These are phyloP conservation scores for Phalera bucephala DNA, from an alignment of 2,888 invertebrate species.

Conservation along the genomic window DNA sequence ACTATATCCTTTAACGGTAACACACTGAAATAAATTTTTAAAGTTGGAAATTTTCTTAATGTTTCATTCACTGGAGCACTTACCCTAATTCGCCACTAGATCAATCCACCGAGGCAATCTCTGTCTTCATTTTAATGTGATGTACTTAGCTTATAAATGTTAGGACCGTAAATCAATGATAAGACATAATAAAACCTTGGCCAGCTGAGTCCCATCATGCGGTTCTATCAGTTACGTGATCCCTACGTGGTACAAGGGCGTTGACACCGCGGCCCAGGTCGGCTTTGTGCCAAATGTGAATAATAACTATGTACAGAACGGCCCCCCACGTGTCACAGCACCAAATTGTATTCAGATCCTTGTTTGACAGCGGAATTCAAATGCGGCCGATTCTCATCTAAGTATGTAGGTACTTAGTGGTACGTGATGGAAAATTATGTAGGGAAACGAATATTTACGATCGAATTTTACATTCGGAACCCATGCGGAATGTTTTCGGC, in stretches of 20 bases:
- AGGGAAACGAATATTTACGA: neutral
- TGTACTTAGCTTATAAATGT: too few species aligned
- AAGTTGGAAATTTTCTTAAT: too few species aligned
- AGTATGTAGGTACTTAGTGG: constrained; percentile 9
- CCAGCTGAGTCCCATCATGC: too few species aligned
- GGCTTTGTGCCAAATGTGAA: constrained; percentile 68
- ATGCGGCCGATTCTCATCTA: constrained; percentile 40
- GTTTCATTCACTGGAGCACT: too few species aligned
- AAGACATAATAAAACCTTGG: too few species aligned
- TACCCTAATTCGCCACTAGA: too few species aligned
- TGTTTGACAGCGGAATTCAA: constrained; percentile 56
- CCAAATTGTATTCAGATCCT: constrained; percentile 60
- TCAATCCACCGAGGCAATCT: too few species aligned
- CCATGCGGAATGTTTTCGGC: neutral
- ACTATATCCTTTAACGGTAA: too few species aligned
- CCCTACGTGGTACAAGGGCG: constrained; percentile 43
- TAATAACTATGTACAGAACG: constrained; percentile 67
- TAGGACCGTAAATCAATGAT: too few species aligned
- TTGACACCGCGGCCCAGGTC: constrained; percentile 52
- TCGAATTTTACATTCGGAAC: neutral
- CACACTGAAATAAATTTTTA: too few species aligned
- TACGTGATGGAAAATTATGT: too few species aligned
- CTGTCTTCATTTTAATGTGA: too few species aligned
- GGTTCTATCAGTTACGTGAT: constrained; percentile 21
- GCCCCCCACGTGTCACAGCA: constrained; percentile 41